Conservation (phyloP, 2,113 vertebrate species). For the Lipotes vexillifer region DNA sequence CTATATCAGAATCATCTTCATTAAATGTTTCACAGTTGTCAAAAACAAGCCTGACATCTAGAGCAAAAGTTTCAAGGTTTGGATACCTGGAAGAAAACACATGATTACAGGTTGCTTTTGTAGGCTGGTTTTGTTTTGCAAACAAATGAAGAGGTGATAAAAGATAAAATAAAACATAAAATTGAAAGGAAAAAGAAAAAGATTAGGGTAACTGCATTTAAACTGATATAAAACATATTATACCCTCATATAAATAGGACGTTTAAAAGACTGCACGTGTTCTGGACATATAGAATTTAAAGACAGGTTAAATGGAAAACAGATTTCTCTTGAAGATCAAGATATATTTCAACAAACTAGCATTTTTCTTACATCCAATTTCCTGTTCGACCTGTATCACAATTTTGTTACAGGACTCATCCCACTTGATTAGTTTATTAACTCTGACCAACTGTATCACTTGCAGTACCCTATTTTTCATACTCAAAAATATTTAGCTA, state of each 20-base stretch:
- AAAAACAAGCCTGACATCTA: conserved; percentile 98
- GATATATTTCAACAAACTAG: background rate
- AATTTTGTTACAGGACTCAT: background rate
- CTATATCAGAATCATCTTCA: conserved; percentile 99
- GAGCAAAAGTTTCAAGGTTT: conserved; percentile 95
- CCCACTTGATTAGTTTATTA: background rate
- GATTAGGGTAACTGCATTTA: background rate
- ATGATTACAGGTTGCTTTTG: conserved; percentile 26
- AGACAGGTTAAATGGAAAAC: background rate
- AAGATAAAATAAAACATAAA: background rate
- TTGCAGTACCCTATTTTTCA: background rate
- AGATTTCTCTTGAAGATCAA: conserved; percentile 21
- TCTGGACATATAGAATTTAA: background rate
- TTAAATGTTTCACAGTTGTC: conserved; percentile 99
- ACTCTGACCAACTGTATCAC: background rate
- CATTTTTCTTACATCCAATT: background rate
- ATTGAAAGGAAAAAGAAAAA: background rate
- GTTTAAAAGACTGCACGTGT: background rate
- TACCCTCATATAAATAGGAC: background rate
- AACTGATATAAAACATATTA: background rate
- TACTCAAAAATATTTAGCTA: background rate
- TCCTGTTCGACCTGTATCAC: background rate
- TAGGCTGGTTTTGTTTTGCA: background rate
- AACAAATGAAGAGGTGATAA: conserved; percentile 2
- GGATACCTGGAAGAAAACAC: conserved; percentile 88